phyloP scores from a whole-genome alignment of 2,797 vertebrate genomes.

The Prionace glauca region DNA sequence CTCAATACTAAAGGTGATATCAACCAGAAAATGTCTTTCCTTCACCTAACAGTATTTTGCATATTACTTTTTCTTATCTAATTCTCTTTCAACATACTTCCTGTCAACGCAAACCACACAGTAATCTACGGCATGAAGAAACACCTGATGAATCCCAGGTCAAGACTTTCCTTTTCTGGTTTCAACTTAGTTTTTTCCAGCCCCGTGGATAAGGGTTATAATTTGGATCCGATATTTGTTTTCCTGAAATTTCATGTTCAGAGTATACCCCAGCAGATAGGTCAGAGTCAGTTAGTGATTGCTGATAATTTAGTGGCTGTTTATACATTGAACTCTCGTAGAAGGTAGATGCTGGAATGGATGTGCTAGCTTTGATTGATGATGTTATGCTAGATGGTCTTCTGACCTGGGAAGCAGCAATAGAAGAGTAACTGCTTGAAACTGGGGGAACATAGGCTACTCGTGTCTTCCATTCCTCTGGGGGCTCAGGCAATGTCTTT shows the following conservation, averaged over 20 bases:
- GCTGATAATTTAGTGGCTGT: slow-evolving; percentile 61
- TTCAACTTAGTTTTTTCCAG: slow-evolving; percentile 68
- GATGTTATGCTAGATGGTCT: slow-evolving; percentile 46
- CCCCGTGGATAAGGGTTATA: slow-evolving; percentile 67
- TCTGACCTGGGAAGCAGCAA: slow-evolving; percentile 44
- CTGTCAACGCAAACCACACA: not conserved
- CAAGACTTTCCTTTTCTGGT: not conserved
- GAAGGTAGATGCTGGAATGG: slow-evolving; percentile 46
- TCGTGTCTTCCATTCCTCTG: slow-evolving; percentile 69
- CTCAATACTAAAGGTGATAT: not conserved
- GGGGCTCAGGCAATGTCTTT: slow-evolving; percentile 70
- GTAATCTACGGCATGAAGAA: not conserved
- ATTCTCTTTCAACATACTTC: not conserved
- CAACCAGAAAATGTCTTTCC: not conserved
- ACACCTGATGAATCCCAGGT: not conserved
- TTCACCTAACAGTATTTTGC: not conserved
- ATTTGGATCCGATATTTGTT: slow-evolving; percentile 52
- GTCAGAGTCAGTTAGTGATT: slow-evolving; percentile 59
- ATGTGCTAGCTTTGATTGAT: slow-evolving; percentile 51
- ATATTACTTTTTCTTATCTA: not conserved
- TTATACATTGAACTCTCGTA: slow-evolving; percentile 62
- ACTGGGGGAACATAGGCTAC: slow-evolving; percentile 55
- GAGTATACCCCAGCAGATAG: slow-evolving; percentile 56
- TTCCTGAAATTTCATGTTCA: slow-evolving; percentile 55
- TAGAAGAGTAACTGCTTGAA: slow-evolving; percentile 8